These are phyloP conservation scores for Theretra japonica DNA, from an alignment of 2,888 invertebrate species.

Conservation along the genomic window DNA sequence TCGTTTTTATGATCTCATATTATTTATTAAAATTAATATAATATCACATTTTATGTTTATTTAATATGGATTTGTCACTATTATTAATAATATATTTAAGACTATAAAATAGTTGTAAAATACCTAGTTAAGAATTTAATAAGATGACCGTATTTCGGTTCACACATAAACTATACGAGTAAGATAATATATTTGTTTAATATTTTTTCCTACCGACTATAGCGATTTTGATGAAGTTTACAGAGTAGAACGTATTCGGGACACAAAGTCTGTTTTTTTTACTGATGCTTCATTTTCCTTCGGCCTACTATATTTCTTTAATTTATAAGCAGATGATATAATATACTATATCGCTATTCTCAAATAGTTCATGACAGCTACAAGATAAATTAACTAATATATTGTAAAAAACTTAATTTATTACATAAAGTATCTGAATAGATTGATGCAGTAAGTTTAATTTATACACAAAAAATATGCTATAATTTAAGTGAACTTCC, in stretches of 20 bases:
- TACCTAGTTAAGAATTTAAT: slow-evolving; percentile 3
- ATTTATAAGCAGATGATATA: not conserved
- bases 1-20: not conserved
- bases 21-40: not conserved
- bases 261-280: not conserved
- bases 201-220: not conserved
- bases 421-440: too few species aligned
- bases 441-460: too few species aligned
- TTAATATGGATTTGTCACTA: slow-evolving; percentile 7
- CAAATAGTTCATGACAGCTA: too few species aligned
- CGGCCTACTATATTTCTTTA: too few species aligned
- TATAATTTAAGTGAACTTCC: too few species aligned
- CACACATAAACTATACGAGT: not conserved
- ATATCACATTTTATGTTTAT: not conserved
- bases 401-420: too few species aligned
- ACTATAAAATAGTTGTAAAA: slow-evolving; percentile 16
- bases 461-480: too few species aligned
- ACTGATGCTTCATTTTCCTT: not conserved
- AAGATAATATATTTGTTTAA: not conserved
- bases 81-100: slow-evolving; percentile 1
- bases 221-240: not conserved
- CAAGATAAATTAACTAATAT: too few species aligned
- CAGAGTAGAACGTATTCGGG: not conserved
- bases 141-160: not conserved
- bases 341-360: not conserved